Base-by-base conservation (phyloP, 2,113 vertebrate genomes). In the Chaenogobius annularis region DNA sequence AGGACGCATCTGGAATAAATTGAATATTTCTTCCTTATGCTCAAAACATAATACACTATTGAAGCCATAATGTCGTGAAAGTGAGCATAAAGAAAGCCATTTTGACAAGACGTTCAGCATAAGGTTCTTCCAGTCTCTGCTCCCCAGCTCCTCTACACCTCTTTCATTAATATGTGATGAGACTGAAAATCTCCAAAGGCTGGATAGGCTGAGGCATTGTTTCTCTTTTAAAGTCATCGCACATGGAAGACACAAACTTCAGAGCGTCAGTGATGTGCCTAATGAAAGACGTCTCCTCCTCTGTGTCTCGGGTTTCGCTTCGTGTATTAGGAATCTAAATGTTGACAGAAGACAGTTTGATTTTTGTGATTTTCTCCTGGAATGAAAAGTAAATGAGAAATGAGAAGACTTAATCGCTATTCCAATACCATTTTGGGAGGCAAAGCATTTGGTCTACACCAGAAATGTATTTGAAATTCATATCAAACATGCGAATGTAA, bases 211-310 rank as follows among this genome's bases (percentile, higher is more conserved):
- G 76, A 87, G 74, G 83, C 88, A 89, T 89, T 88, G 89, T 92
- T 89, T 88, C 85, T 84, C 83, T 82, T 90, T 88, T 90, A 87
- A 89, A 91, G 81, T 90, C 87, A 88, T 90, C 86, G 91, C 79
- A 88, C 85, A 91, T 90, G 85, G 89, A 91, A 87, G 84, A 78
- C 80, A 78, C 84, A 84, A 90, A 92, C 91, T 93, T 94, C 90
- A 92, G 87, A 93, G 84, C 86, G 61, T 76, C 70, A 84, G 85
- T 83, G 81, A 92, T 88, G 85, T 84, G 88, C 84, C 86, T 92
- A 90, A 91, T 90, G 89, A 92, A 93, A 91, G 79, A 77, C 79
- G 80, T 86, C 84, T 87, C 88, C 80, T 87, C 88, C 88, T 87
- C 84, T 84, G 83, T 62, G 72, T 82, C 87, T 86, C 74, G 56